Conservation (phyloP, 2,113 vertebrate genomes). For the Alligator sinensis region DNA sequence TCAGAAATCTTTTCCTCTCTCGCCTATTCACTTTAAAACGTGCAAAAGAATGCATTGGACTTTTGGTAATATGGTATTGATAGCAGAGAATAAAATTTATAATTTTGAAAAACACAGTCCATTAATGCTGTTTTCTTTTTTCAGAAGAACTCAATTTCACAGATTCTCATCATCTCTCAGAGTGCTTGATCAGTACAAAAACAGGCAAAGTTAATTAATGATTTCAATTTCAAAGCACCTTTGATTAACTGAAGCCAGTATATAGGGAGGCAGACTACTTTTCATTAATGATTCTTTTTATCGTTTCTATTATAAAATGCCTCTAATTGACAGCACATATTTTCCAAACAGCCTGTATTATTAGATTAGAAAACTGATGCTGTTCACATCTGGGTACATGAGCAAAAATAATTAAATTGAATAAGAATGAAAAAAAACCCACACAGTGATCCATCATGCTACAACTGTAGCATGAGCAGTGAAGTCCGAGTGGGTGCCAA, state of each 20-base stretch:
- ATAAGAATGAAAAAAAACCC: conserved; percentile 75
- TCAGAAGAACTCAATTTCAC: conserved; percentile 60
- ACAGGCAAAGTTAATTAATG: conserved; percentile 73
- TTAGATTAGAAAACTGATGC: conserved; percentile 74
- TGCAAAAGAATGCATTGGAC: neutral
- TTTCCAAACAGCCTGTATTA: conserved; percentile 75
- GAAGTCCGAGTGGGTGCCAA: conserved; percentile 50
- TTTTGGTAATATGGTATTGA: neutral
- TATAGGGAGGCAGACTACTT: conserved; percentile 54
- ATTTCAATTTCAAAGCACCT: conserved; percentile 76
- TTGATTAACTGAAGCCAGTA: conserved; percentile 77
- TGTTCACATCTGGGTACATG: conserved; percentile 72
- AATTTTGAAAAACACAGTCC: neutral
- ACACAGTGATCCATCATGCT: conserved; percentile 72
- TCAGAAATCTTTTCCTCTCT: neutral
- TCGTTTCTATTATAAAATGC: conserved; percentile 73
- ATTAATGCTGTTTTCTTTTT: conserved; percentile 25
- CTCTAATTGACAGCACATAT: conserved; percentile 75
- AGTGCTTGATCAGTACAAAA: conserved; percentile 64
- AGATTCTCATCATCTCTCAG: conserved; percentile 46
- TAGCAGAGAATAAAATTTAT: neutral
- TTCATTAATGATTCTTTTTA: conserved; percentile 78
- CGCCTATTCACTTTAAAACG: neutral
- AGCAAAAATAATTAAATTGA: conserved; percentile 80
- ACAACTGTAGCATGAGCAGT: conserved; percentile 23